Evolutionary conservation across 2,113 vertebrate genomes (phyloP).

Genomic region (Pomatorhinus ruficollis): DNA sequence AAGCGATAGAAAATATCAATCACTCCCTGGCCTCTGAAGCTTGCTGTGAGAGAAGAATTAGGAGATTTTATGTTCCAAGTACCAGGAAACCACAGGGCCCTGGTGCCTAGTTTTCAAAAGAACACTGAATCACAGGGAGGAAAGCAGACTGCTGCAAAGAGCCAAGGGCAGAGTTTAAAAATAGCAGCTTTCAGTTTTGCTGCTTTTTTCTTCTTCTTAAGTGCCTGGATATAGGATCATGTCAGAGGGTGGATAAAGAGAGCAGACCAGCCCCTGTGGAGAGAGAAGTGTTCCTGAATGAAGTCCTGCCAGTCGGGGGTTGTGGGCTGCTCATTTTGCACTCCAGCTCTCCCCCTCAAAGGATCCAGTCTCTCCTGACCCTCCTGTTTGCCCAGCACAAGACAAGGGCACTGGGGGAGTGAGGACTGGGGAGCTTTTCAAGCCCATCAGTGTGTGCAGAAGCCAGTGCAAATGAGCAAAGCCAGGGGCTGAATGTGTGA

Average conservation of each 20-base stretch:
- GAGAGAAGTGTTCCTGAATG: background rate
- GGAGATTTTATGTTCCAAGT: conserved; percentile 52
- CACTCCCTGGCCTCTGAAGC: conserved; percentile 51
- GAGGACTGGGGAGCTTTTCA: background rate
- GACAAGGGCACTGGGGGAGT: background rate
- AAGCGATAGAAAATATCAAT: conserved; percentile 46
- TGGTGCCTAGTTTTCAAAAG: conserved; percentile 52
- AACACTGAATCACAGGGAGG: conserved; percentile 34
- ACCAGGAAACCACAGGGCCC: conserved; percentile 47
- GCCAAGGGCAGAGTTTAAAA: conserved; percentile 52
- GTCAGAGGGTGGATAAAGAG: conserved; percentile 17
- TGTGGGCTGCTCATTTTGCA: background rate
- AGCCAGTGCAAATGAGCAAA: background rate
- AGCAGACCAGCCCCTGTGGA: conserved; percentile 11
- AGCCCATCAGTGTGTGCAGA: background rate
- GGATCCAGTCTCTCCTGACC: background rate
- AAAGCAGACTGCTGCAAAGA: background rate
- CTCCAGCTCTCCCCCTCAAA: background rate
- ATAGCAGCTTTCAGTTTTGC: conserved; percentile 60
- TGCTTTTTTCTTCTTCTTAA: conserved; percentile 59
- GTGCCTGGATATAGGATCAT: conserved; percentile 32
- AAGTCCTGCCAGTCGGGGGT: background rate
- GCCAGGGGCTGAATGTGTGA: background rate
- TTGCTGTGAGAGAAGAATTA: conserved; percentile 35
- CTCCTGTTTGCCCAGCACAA: background rate